phyloP scores from a whole-genome alignment of 2,797 vertebrate species.

The Psittacula echo region DNA sequence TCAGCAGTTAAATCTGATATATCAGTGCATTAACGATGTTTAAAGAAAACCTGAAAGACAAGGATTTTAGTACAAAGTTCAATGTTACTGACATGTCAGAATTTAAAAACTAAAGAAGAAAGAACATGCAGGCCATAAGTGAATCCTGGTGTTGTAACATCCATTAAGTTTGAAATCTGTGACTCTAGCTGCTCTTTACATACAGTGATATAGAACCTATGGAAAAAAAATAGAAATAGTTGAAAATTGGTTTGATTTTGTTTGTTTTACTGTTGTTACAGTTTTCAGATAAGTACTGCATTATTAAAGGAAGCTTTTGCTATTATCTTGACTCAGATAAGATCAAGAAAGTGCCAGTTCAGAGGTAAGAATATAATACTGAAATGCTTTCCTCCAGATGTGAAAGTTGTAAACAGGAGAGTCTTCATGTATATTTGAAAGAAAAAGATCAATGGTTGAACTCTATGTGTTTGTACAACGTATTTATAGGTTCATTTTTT shows the following conservation, averaged over 20 bases:
- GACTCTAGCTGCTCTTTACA: not conserved
- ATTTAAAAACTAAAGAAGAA: not conserved
- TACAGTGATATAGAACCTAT: not conserved
- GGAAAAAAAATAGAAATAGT: not conserved
- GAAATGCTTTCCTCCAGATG: not conserved
- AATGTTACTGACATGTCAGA: not conserved
- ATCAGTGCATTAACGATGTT: not conserved
- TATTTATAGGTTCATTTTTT: not conserved
- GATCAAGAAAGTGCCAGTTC: not conserved
- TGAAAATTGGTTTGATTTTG: not conserved
- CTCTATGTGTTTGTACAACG: not conserved
- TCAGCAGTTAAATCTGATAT: not conserved
- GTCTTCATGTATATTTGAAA: not conserved
- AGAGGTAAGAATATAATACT: not conserved
- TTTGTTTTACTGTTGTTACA: not conserved
- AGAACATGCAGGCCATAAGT: not conserved
- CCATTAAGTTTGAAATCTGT: not conserved
- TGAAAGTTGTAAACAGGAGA: not conserved
- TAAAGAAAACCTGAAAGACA: not conserved
- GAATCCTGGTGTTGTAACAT: not conserved
- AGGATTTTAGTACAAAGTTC: not conserved
- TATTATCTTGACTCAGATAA: not conserved
- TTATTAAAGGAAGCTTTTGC: not conserved
- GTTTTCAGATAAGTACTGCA: not conserved
- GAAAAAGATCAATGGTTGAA: not conserved